Percentiles rank a stretch among this genome's conserved stretches.
Conservation (phyloP, 2,113 vertebrate species). For the Myotis yumanensis region DNA sequence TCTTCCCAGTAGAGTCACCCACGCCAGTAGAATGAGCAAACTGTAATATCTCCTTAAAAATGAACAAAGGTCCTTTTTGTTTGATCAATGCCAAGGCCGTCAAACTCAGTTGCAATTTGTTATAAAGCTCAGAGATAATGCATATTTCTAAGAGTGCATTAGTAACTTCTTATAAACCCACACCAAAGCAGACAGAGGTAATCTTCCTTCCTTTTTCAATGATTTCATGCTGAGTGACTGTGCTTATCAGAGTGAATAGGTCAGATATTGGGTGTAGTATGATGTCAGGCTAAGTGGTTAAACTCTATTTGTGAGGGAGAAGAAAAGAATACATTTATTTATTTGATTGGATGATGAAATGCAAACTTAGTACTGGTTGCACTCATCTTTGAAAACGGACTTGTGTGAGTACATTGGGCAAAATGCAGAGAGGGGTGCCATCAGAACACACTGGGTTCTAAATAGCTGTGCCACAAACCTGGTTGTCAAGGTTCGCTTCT, state of each 20-base stretch:
- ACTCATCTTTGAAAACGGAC: not conserved
- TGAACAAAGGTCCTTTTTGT: constrained; percentile 61
- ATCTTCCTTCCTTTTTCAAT: not conserved
- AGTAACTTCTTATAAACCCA: constrained; percentile 29
- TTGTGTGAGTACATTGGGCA: not conserved
- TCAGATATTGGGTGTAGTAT: not conserved
- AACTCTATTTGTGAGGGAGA: not conserved
- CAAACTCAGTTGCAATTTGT: constrained; percentile 34
- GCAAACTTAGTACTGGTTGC: not conserved
- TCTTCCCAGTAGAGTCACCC: constrained; percentile 61
- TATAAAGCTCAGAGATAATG: constrained; percentile 47
- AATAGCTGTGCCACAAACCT: not conserved
- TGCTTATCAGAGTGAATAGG: not conserved
- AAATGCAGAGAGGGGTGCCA: not conserved
- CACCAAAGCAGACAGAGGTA: constrained; percentile 9
- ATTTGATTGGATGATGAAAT: not conserved
- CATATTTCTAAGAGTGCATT: constrained; percentile 3
- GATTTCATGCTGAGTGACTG: constrained; percentile 29
- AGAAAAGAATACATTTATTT: not conserved
- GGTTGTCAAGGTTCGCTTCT: not conserved
- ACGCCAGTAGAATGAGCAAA: constrained; percentile 24
- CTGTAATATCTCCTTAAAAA: constrained; percentile 6
- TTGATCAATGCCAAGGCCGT: not conserved
- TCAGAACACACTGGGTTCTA: constrained; percentile 2
- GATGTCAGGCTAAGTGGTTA: not conserved